Conservation (phyloP, 2,113 vertebrate species). For the Catharus minimus region DNA sequence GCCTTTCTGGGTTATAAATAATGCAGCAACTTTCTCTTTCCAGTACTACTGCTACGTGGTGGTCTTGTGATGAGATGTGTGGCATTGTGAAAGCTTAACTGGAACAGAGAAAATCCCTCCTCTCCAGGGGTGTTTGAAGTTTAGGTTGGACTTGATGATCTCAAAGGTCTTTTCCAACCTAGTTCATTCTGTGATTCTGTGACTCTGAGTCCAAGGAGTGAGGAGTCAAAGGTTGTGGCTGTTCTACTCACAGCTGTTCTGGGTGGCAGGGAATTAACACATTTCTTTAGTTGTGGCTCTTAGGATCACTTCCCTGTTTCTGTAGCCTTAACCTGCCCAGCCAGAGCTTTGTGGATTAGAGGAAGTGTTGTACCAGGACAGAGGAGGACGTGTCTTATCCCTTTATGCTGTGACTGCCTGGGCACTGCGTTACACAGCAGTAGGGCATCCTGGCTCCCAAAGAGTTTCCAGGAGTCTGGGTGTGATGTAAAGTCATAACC, state of each 20-base stretch:
- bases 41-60: fast-evolving
- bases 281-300: not conserved
- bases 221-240: not conserved
- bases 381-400: not conserved
- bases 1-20: not conserved
- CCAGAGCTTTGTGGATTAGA: not conserved
- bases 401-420: not conserved
- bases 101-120: not conserved
- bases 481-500: not conserved
- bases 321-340: not conserved
- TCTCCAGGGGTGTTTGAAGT: not conserved
- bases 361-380: not conserved
- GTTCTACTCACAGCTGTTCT: not conserved
- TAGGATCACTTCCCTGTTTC: not conserved
- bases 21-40: not conserved
- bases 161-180: not conserved
- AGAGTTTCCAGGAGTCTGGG: not conserved
- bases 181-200: not conserved
- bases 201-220: not conserved
- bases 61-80: not conserved
- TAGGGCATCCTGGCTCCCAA: not conserved
- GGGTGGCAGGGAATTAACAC: fast-evolving
- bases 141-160: not conserved
- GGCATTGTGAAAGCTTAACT: not conserved
- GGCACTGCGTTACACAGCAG: not conserved